phyloP scores from a whole-genome alignment of 1,140 invertebrate genomes.

The Ephestia elutella region DNA sequence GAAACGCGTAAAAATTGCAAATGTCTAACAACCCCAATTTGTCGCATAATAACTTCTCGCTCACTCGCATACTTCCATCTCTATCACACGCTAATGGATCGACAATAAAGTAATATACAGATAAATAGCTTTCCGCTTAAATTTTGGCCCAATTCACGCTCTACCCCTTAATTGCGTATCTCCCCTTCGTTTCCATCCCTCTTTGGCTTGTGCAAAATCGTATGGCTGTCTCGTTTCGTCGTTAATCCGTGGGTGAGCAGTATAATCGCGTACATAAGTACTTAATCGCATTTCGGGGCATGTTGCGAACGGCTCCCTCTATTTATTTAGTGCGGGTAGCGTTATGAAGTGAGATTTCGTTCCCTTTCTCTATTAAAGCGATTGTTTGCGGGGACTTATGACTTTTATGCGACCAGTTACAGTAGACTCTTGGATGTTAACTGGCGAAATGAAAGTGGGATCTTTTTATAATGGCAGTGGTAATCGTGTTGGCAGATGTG shows the following conservation, averaged over 20 bases:
- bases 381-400: slow-evolving; percentile 64
- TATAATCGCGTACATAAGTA: slow-evolving; percentile 68
- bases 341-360: slow-evolving; percentile 33
- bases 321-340: slow-evolving; percentile 60
- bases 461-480: slow-evolving; percentile 28
- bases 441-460: slow-evolving; percentile 17
- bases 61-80: slow-evolving; percentile 36
- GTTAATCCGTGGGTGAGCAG: slow-evolving; percentile 43
- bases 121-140: slow-evolving; percentile 71
- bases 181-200: slow-evolving; percentile 43
- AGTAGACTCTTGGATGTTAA: slow-evolving; percentile 21
- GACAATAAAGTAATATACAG: slow-evolving; percentile 71
- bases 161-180: slow-evolving; percentile 63
- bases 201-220: slow-evolving; percentile 18
- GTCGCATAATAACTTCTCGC: slow-evolving; percentile 43
- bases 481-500: slow-evolving; percentile 43
- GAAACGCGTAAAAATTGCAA: slow-evolving; percentile 48
- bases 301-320: slow-evolving; percentile 49
- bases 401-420: slow-evolving; percentile 41
- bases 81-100: slow-evolving; percentile 59
- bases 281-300: slow-evolving; percentile 67
- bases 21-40: slow-evolving; percentile 62
- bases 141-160: slow-evolving; percentile 65
- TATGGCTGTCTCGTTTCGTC: slow-evolving; percentile 31
- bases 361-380: slow-evolving; percentile 52